Conservation (phyloP, 2,797 vertebrate genomes). For the Thripadectes ignobilis region DNA sequence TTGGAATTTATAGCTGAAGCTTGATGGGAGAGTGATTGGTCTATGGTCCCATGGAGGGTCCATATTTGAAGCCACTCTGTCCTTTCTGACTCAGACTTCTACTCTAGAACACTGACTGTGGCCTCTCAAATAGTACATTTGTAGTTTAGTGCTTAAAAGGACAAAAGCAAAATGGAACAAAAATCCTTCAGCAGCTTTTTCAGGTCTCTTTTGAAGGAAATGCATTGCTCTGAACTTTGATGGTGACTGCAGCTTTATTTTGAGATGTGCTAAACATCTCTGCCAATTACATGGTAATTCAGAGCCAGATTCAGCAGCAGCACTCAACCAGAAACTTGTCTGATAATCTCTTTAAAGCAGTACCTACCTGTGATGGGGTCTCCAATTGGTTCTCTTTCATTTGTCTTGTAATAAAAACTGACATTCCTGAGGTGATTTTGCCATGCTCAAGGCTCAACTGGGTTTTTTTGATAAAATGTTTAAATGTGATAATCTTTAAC, state of each 20-base stretch:
- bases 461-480: background rate
- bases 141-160: background rate
- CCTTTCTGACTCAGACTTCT: background rate
- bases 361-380: background rate
- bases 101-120: background rate
- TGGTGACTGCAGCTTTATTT: slow-evolving; percentile 6
- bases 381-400: background rate
- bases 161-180: background rate
- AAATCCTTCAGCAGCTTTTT: slow-evolving; percentile 22
- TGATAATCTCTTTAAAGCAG: background rate
- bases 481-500: background rate
- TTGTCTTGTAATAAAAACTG: background rate
- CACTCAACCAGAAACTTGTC: background rate
- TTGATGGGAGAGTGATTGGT: background rate
- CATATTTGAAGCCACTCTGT: background rate
- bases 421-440: background rate
- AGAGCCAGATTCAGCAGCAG: background rate
- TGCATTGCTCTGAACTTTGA: slow-evolving; percentile 13
- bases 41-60: background rate
- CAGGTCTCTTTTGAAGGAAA: background rate
- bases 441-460: background rate
- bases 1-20: background rate
- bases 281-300: background rate
- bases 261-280: background rate
- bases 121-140: background rate